Conservation (phyloP, 2,797 vertebrate species). For the Neopelma chrysocephalum region DNA sequence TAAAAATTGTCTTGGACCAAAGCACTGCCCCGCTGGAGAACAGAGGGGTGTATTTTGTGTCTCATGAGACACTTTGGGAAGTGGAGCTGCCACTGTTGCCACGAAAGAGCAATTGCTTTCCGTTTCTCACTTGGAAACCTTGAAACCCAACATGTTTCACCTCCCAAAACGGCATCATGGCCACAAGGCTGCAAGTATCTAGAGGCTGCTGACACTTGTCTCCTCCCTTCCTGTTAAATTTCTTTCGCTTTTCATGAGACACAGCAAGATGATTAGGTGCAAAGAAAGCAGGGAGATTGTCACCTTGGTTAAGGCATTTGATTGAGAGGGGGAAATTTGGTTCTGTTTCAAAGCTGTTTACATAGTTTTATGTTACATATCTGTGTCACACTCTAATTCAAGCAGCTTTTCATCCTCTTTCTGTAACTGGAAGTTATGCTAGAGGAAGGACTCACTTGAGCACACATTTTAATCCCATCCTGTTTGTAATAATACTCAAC, state of each 20-base stretch:
- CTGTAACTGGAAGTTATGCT: background rate
- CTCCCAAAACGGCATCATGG: background rate
- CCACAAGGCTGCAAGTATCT: background rate
- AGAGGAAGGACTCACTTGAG: slow-evolving; percentile 18
- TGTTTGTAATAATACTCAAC: background rate
- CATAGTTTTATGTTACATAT: background rate
- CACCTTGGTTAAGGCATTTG: background rate
- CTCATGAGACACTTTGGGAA: background rate
- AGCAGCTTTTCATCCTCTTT: background rate
- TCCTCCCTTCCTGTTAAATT: slow-evolving; percentile 25
- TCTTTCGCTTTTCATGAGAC: background rate
- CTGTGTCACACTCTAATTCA: background rate
- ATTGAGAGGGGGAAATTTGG: background rate
- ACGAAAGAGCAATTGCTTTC: background rate
- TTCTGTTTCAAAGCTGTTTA: background rate
- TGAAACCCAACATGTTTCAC: background rate
- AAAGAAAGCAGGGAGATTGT: background rate
- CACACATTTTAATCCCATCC: background rate
- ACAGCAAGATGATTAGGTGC: background rate
- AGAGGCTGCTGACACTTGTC: background rate
- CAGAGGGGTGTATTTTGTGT: background rate
- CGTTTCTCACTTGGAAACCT: background rate
- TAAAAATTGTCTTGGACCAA: background rate
- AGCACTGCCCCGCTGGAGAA: background rate
- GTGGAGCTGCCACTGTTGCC: background rate